phyloP scores from a whole-genome alignment of 2,797 vertebrate species.

The Smutsia gigantea region DNA sequence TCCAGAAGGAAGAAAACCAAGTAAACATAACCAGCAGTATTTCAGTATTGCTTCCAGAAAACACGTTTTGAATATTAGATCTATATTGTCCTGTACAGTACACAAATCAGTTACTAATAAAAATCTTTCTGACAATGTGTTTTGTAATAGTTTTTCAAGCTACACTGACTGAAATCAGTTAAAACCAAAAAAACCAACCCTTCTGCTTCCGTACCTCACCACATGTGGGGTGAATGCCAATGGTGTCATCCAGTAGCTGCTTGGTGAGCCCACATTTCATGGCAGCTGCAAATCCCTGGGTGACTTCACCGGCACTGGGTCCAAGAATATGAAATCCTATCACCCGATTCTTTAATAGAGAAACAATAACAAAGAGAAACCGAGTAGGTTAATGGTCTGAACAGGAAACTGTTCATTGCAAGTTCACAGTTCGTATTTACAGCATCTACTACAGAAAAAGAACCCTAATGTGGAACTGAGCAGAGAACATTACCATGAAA shows the following conservation, averaged over 20 bases:
- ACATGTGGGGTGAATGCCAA: constrained; percentile 98
- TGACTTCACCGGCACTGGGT: constrained; percentile 97
- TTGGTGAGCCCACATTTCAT: constrained; percentile 98
- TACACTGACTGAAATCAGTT: neutral
- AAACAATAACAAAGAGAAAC: neutral
- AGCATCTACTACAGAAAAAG: constrained; percentile 21
- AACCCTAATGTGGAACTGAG: neutral
- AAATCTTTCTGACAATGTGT: neutral
- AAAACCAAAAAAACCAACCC: neutral
- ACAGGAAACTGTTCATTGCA: neutral
- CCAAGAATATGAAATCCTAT: constrained; percentile 96
- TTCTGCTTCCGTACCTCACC: constrained; percentile 90
- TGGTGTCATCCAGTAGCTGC: constrained; percentile 92
- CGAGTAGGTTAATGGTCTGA: neutral
- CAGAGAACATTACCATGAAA: neutral
- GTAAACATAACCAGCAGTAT: neutral
- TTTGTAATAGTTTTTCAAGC: neutral
- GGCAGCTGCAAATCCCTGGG: constrained; percentile 95
- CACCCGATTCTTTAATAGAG: constrained; percentile 90
- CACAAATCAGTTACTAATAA: neutral
- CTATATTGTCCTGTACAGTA: neutral
- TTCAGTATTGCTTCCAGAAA: neutral
- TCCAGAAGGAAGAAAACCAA: constrained; percentile 14
- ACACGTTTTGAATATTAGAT: neutral
- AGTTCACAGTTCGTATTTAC: neutral